Conservation (phyloP, 2,113 vertebrate genomes). For the Steatornis caripensis region DNA sequence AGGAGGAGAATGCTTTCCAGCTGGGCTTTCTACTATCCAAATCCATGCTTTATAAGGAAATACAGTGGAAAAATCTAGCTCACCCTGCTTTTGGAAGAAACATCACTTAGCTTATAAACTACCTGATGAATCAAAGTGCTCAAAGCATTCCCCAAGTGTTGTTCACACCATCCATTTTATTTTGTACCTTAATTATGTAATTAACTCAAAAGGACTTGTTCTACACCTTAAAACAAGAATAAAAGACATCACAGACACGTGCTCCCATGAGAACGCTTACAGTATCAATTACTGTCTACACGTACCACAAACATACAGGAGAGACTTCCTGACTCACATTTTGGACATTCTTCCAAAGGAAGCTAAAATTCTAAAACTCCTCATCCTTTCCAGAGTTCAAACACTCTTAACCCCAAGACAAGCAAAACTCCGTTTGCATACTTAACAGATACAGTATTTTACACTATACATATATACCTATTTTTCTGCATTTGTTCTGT, state of each 20-base stretch:
- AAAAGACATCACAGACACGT: background rate
- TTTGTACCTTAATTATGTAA: background rate
- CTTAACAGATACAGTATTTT: background rate
- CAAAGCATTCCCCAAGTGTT: background rate
- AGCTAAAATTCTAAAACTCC: background rate
- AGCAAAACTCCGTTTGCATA: background rate
- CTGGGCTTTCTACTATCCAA: background rate
- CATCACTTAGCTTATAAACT: background rate
- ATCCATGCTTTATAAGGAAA: background rate
- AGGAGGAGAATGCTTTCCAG: background rate
- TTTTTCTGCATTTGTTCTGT: background rate
- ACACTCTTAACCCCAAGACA: background rate
- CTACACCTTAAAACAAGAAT: background rate
- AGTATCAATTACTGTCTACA: background rate
- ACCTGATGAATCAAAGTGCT: background rate
- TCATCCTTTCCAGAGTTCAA: background rate
- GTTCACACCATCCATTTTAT: background rate
- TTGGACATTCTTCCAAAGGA: background rate
- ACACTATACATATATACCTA: background rate
- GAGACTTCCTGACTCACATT: background rate
- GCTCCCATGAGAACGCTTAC: background rate
- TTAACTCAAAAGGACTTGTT: background rate
- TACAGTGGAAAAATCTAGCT: background rate
- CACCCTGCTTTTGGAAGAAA: background rate
- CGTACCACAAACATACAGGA: accelerated